These are phyloP conservation scores for Thamnaconus septentrionalis DNA, from an alignment of 2,113 vertebrate species.

Conservation along the genomic window DNA sequence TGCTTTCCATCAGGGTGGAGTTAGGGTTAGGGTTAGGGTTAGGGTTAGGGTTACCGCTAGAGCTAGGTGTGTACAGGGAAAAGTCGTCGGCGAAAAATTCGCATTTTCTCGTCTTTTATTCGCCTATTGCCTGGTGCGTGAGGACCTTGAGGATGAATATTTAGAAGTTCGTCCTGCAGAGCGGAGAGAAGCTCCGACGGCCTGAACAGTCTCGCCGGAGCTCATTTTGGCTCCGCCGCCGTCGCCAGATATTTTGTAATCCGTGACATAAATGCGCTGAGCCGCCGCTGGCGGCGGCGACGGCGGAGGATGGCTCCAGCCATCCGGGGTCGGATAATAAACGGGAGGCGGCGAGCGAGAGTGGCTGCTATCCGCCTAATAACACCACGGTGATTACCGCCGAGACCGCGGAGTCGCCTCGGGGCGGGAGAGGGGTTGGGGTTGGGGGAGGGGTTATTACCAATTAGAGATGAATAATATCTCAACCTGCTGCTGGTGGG, in stretches of 20 bases:
- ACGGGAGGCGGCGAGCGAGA: constrained; percentile 54
- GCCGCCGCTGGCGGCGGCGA: neutral
- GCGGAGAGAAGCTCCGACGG: no score
- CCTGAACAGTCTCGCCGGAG: constrained; percentile 36
- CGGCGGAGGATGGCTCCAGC: constrained; percentile 14
- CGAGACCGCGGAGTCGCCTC: constrained; percentile 63
- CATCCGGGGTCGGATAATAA: constrained; percentile 62
- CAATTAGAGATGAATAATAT: constrained; percentile 78
- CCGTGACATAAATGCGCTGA: constrained; percentile 7
- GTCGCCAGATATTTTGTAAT: constrained; percentile 17
- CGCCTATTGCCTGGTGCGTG: no score
- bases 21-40: no score
- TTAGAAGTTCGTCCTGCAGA: no score
- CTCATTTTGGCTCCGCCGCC: constrained; percentile 34
- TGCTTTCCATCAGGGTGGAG: no score
- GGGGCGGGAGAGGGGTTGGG: constrained; percentile 21
- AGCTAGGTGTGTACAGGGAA: no score
- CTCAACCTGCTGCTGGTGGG: constrained; percentile 49
- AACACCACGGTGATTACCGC: constrained; percentile 68
- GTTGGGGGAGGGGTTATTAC: constrained; percentile 61
- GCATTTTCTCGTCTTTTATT: no score
- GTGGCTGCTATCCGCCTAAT: constrained; percentile 59
- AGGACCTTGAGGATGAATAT: no score
- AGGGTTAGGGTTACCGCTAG: no score
- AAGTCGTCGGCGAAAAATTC: no score